Conservation (phyloP, 2,113 vertebrate species). For the Corythornis cristatus region DNA sequence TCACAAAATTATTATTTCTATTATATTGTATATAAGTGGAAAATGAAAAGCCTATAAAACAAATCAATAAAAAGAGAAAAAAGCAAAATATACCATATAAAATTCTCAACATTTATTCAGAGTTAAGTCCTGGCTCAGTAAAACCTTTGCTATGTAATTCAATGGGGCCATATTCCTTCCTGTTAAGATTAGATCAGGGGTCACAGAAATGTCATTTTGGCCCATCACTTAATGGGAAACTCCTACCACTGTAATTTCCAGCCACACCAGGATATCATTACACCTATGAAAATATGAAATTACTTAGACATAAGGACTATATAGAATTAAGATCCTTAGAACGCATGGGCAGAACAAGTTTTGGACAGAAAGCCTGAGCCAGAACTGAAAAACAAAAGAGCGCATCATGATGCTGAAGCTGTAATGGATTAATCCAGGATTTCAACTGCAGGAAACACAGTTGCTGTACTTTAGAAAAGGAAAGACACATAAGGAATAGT, state of each 20-base stretch:
- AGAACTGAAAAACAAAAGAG: neutral
- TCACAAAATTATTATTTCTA: neutral
- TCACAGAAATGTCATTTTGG: neutral
- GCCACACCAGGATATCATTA: neutral
- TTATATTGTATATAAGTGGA: neutral
- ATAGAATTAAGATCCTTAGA: neutral
- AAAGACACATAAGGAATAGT: neutral
- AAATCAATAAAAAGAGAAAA: neutral
- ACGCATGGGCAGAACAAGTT: neutral
- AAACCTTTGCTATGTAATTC: neutral
- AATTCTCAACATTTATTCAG: neutral
- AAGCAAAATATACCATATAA: neutral
- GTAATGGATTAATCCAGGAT: neutral
- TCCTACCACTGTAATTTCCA: neutral
- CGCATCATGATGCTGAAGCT: neutral
- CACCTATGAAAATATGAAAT: neutral
- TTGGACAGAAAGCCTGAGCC: neutral
- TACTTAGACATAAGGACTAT: accelerated
- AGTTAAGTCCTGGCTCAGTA: neutral
- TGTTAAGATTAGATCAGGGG: neutral
- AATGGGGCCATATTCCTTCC: neutral
- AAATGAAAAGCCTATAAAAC: neutral
- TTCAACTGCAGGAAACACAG: neutral
- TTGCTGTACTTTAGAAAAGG: neutral
- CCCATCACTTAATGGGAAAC: neutral